Evolutionary conservation across 2,888 invertebrate species (phyloP), one percentile per base, ranked within the genome.

Genomic region (Leptopilina syphax): DNA sequence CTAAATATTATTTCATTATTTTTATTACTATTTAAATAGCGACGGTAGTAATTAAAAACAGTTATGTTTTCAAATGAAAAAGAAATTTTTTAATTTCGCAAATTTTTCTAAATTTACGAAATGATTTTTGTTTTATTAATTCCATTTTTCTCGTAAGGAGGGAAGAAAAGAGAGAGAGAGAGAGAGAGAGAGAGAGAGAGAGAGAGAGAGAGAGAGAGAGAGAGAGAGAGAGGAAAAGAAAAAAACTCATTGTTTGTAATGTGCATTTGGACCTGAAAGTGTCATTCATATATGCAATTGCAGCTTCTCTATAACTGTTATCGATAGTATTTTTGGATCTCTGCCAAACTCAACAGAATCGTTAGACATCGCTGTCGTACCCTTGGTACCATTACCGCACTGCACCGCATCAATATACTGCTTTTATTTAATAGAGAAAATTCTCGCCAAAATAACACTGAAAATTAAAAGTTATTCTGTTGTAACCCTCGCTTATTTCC

Each of bases 301-400:
- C 54, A 57, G 54, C 73, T 57, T 57, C 54, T 57, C 34, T 27
- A 34, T 54, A 54, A 57, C 73, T 73, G 54, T 73, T 73, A 73
- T 57, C 73, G 57, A 73, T 73, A 57, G 27, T 73, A 57, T 54
- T 73, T 54, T 73, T 73, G 73, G 73, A 12, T 57, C 13, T 27
- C 9, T 73, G 73, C 73, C 73, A 73, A 73, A n/a, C 12, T 73
- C 57, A 13, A 73, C 73, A 73, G 54, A 34, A 73, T 73, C 34
- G 57, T 34, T 27, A 34, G 54, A 70, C 34, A 73, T 34, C 34
- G 50, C 10, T 10, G 12, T 50, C 50, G 54, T 13, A 73, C 73
- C 34, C 34, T n/a, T 47, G n/a, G 44, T 44, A 8, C 67, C 67
- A 24, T 57, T 73, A 57, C 54, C n/a, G 54, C 73, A 73, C 34